Conservation (phyloP, 2,113 vertebrate species). For the Hirundichthys speculiger region DNA sequence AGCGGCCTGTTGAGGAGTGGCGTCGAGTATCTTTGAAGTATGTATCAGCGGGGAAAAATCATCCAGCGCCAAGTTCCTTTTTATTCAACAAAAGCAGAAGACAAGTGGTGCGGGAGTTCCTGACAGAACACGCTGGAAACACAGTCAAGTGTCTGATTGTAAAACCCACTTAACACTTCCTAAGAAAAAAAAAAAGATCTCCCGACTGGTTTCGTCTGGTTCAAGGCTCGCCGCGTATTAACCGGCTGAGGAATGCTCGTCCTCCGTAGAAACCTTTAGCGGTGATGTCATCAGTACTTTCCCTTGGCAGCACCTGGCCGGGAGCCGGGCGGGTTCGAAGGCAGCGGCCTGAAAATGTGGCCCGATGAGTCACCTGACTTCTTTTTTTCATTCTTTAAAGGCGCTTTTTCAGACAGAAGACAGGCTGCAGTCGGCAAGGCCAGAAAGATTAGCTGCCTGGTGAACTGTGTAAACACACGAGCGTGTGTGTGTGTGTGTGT, state of each 20-base stretch:
- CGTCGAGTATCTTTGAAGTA: slow-evolving; percentile 29
- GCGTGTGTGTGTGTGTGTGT: slow-evolving; percentile 29
- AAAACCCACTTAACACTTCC: slow-evolving; percentile 35
- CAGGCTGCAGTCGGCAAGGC: slow-evolving; percentile 55
- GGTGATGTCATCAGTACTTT: slow-evolving; percentile 71
- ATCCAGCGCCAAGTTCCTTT: slow-evolving; percentile 20
- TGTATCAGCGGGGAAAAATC: slow-evolving; percentile 15
- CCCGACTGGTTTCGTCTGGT: slow-evolving; percentile 56
- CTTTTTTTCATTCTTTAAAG: slow-evolving; percentile 15
- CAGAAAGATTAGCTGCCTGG: slow-evolving; percentile 55
- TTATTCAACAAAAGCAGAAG: slow-evolving; percentile 44
- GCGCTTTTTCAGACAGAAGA: slow-evolving; percentile 40
- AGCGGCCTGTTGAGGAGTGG: slow-evolving; percentile 1
- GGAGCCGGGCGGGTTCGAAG: not conserved
- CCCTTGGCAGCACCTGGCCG: slow-evolving; percentile 68
- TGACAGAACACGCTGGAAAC: slow-evolving; percentile 55
- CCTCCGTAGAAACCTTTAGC: slow-evolving; percentile 54
- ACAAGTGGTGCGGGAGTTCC: slow-evolving; percentile 43
- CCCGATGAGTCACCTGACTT: slow-evolving; percentile 76
- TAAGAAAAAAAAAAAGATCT: slow-evolving; percentile 8
- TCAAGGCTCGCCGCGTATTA: slow-evolving; percentile 47
- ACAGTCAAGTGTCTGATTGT: slow-evolving; percentile 58
- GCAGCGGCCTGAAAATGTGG: slow-evolving; percentile 36
- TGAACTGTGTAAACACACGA: slow-evolving; percentile 52
- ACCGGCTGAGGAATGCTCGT: slow-evolving; percentile 61